These are phyloP conservation scores for Eptesicus fuscus DNA, from an alignment of 2,113 vertebrate genomes.

Conservation along the genomic window DNA sequence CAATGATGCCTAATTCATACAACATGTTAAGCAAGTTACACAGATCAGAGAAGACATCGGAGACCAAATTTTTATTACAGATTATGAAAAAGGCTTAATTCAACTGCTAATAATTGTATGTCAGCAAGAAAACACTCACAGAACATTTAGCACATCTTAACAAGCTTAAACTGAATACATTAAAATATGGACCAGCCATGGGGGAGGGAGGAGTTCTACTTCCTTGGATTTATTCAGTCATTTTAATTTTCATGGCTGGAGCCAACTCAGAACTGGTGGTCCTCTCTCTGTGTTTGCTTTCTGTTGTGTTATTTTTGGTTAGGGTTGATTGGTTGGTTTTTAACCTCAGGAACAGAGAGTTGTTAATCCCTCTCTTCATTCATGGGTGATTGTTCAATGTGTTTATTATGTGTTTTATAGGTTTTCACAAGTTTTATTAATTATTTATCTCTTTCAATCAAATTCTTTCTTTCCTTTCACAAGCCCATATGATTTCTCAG, in stretches of 20 bases:
- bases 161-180: background rate
- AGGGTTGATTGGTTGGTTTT: background rate
- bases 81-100: background rate
- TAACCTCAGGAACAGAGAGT: background rate
- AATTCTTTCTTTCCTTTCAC: background rate
- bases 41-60: background rate
- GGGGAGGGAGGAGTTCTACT: background rate
- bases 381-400: background rate
- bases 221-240: background rate
- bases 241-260: background rate
- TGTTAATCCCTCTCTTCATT: background rate
- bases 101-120: background rate
- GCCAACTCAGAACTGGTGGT: background rate
- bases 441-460: background rate
- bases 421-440: background rate
- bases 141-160: background rate
- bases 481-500: background rate
- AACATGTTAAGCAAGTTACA: background rate
- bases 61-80: background rate
- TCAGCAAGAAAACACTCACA: background rate
- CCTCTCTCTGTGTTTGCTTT: background rate
- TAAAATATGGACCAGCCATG: background rate
- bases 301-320: background rate
- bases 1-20: background rate
- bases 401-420: background rate